These are phyloP conservation scores for Chloroceryle aenea DNA, from an alignment of 2,113 vertebrate genomes.

Conservation along the genomic window DNA sequence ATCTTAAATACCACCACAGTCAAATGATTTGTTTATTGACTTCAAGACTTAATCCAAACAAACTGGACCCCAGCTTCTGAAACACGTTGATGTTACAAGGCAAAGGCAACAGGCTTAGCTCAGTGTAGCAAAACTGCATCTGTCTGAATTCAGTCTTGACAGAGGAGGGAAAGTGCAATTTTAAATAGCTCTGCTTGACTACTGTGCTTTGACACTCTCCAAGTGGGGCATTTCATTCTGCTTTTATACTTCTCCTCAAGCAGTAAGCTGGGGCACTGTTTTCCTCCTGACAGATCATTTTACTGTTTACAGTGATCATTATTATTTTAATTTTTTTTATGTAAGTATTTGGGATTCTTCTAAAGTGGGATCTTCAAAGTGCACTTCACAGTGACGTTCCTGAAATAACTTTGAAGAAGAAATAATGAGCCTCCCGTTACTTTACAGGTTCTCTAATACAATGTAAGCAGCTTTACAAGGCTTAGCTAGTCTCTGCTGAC, in stretches of 20 bases:
- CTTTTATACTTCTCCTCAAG: neutral
- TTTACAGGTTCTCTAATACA: slow-evolving; percentile 74
- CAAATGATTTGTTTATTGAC: neutral
- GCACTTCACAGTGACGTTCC: slow-evolving; percentile 60
- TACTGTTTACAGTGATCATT: neutral
- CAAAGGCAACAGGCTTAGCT: neutral
- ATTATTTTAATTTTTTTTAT: neutral
- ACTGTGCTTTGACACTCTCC: neutral
- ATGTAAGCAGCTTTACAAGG: slow-evolving; percentile 76
- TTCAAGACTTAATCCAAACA: neutral
- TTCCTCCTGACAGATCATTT: neutral
- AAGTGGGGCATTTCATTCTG: neutral
- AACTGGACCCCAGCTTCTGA: neutral
- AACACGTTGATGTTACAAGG: neutral
- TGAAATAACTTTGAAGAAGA: slow-evolving; percentile 74
- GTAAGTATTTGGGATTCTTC: neutral
- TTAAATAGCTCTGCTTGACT: neutral
- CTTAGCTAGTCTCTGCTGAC: slow-evolving; percentile 67
- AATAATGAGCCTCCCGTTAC: slow-evolving; percentile 68
- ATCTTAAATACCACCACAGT: neutral
- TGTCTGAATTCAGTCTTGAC: neutral
- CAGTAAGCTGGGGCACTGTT: neutral
- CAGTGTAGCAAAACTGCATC: neutral
- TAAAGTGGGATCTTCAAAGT: slow-evolving; percentile 1
- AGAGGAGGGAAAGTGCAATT: neutral